These are phyloP conservation scores for Lagorchestes hirsutus DNA, from an alignment of 2,797 vertebrate genomes.

Conservation along the genomic window DNA sequence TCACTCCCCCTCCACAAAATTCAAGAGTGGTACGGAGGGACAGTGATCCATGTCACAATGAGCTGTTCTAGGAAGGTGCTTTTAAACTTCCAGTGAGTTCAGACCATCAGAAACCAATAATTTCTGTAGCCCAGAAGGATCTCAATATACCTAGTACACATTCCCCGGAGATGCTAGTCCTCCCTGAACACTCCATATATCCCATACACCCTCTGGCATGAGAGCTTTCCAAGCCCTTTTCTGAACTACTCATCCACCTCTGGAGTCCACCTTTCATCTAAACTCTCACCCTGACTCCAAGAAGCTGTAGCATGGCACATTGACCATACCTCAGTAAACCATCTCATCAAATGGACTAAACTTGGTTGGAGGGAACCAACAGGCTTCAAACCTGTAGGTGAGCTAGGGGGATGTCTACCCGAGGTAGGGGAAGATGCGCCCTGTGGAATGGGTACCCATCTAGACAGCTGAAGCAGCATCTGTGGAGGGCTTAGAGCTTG, in stretches of 20 bases:
- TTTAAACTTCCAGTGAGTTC: neutral
- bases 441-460: neutral
- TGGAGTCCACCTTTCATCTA: neutral
- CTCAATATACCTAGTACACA: neutral
- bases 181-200: too few species aligned
- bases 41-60: neutral
- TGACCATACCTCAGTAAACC: fast-evolving
- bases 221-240: too few species aligned
- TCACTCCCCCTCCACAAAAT: neutral
- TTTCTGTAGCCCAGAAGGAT: neutral
- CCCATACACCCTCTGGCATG: too few species aligned
- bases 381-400: neutral
- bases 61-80: neutral
- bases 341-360: neutral
- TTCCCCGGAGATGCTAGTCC: too few species aligned
- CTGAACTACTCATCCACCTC: neutral
- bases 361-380: neutral
- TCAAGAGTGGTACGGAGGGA: neutral
- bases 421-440: neutral
- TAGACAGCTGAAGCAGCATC: too few species aligned
- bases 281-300: neutral
- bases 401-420: neutral
- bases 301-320: neutral
- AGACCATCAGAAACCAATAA: neutral
- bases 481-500: too few species aligned